These are phyloP conservation scores for Parthenolecanium corni DNA, from an alignment of 2,888 invertebrate genomes.

Conservation along the genomic window DNA sequence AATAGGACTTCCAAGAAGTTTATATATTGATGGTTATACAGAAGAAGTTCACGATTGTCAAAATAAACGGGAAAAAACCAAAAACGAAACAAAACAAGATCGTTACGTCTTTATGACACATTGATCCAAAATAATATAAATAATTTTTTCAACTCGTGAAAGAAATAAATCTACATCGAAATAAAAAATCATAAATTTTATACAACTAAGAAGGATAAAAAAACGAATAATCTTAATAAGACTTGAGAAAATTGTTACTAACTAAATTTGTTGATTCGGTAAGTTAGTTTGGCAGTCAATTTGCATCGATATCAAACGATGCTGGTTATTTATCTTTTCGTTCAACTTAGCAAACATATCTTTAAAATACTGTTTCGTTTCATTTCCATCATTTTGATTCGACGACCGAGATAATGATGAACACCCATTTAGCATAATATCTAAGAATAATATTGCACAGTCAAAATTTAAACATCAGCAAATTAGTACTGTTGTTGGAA, in stretches of 20 bases:
- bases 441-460: too few species aligned
- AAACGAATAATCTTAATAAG: neutral
- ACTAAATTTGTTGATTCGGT: neutral
- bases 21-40: too few species aligned
- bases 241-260: neutral
- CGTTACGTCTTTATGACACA: neutral
- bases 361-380: too few species aligned
- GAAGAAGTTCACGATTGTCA: slow-evolving; percentile 6
- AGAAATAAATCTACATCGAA: neutral
- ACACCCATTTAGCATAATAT: too few species aligned
- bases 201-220: neutral
- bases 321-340: neutral
- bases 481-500: too few species aligned
- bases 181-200: neutral
- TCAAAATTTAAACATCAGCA: too few species aligned
- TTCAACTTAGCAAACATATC: neutral
- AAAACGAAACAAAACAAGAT: neutral
- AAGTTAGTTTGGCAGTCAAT: too few species aligned
- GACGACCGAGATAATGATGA: too few species aligned
- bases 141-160: neutral
- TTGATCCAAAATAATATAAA: too few species aligned
- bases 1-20: neutral
- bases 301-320: neutral
- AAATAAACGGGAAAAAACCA: neutral
- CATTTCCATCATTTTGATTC: too few species aligned